phyloP scores from a whole-genome alignment of 2,888 invertebrate genomes.

The Agrochola litura region DNA sequence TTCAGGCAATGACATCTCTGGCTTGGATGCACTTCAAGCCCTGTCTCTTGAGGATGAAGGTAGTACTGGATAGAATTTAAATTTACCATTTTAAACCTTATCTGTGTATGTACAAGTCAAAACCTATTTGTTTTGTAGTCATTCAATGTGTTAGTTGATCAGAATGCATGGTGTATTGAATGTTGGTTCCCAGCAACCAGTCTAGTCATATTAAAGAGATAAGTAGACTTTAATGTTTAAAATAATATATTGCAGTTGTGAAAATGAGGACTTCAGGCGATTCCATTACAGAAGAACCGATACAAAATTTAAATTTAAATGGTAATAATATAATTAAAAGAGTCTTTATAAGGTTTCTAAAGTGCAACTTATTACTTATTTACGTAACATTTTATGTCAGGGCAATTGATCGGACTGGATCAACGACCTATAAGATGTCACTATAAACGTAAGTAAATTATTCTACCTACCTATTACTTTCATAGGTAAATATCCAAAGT shows the following conservation, averaged over 20 bases:
- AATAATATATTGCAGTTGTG: slow-evolving; percentile 15
- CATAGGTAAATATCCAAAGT: not conserved
- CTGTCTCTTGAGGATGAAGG: slow-evolving; percentile 79
- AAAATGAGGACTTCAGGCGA: not conserved
- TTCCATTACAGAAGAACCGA: slow-evolving; percentile 41
- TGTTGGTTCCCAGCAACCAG: not conserved
- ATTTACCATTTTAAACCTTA: not conserved
- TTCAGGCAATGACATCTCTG: slow-evolving; percentile 77
- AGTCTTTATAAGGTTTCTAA: not conserved
- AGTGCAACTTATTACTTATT: not conserved
- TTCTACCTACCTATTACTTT: not conserved
- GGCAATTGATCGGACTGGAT: slow-evolving; percentile 21
- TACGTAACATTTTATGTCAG: slow-evolving; percentile 34
- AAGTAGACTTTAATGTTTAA: not conserved
- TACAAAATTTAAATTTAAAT: not conserved
- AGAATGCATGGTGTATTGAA: not conserved
- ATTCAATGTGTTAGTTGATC: not conserved
- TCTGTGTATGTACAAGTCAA: not conserved
- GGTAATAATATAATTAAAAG: slow-evolving; percentile 17
- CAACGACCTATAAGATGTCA: slow-evolving; percentile 47
- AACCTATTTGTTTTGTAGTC: not conserved
- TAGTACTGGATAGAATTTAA: slow-evolving; percentile 52
- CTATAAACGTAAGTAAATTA: slow-evolving; percentile 63
- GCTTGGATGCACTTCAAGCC: slow-evolving; percentile 82
- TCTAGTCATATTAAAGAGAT: not conserved